These are phyloP conservation scores for Ameiurus melas DNA, from an alignment of 2,113 vertebrate genomes.

Conservation along the genomic window DNA sequence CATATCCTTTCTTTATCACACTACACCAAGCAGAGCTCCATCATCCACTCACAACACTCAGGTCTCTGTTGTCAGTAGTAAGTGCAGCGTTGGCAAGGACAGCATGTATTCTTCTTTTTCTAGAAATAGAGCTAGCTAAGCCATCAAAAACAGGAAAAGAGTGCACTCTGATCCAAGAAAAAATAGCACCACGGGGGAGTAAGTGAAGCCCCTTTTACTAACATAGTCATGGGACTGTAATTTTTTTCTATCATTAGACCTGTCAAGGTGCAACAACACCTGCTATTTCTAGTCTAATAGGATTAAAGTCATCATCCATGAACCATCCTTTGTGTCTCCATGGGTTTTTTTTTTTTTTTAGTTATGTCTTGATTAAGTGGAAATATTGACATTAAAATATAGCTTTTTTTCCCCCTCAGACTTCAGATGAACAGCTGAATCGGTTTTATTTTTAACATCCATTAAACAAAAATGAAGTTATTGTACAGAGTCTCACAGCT, in stretches of 20 bases:
- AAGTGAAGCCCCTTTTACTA: constrained; percentile 20
- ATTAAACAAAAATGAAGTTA: not conserved
- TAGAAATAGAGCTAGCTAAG: constrained; percentile 35
- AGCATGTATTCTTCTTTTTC: constrained; percentile 2
- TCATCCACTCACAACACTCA: constrained; percentile 15
- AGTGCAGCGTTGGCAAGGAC: constrained; percentile 28
- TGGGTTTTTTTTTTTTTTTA: not conserved
- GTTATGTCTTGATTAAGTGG: constrained; percentile 19
- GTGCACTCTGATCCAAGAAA: not conserved
- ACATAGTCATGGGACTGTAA: too few species aligned
- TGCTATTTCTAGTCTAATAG: constrained; percentile 26
- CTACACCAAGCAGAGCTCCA: constrained; percentile 2
- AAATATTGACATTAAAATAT: not conserved
- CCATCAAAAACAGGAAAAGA: constrained; percentile 10
- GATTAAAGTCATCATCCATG: not conserved
- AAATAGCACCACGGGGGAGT: constrained; percentile 1
- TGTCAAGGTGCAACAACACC: constrained; percentile 1
- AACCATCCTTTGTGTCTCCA: not conserved
- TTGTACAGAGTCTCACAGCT: not conserved
- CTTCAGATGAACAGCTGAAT: constrained; percentile 7
- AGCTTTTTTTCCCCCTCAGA: not conserved
- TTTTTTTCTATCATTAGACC: constrained; percentile 10
- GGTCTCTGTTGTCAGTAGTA: constrained; percentile 13
- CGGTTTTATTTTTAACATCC: constrained; percentile 6
- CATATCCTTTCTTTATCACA: constrained; percentile 10